Base-by-base conservation (phyloP, 2,113 vertebrate genomes). In the Aegotheles bennettii region DNA sequence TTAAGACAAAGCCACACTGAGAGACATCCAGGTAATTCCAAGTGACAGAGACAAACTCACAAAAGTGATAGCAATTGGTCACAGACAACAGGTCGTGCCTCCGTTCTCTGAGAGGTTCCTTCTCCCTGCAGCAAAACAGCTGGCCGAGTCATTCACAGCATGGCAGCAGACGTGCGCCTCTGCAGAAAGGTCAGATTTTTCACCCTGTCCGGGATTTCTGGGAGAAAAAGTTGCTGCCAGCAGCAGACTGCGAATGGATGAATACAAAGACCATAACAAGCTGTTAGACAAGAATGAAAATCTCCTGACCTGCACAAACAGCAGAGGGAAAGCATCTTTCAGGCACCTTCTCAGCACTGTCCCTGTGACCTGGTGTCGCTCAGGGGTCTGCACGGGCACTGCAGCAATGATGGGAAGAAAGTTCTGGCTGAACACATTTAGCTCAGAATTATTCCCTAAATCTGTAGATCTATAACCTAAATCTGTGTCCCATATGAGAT, bases 151-250 rank as follows among this genome's bases (percentile, higher is more conserved):
- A 61, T 67, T 70, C 36, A 20, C 23, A 63, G 42, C 21, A 36
- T 2, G 2, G n/a, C 28, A 51, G 31, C n/a, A 0, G 5, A 67
- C 53, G 25, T 0, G 1, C 24, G 9, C 36, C 20, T 56, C 42
- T 57, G 31, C 25, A 83, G 42, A 91, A 87, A 87, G 26, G 21
- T 21, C 63, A 7, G 7, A 51, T 71, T 90, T 94, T 85, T 73
- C 36, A 79, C 24, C 5, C 35, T 54, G 21, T 60, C 71, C 57
- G 63, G 24, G 21, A 42, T 48, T 64, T 84, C 74, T 84, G 26
- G 25, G 31, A 73, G 71, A 43, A 47, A 67, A 95, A 84, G 35
- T 23, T 5, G 4, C 42, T 54, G 16, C 23, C 40, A 80, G 60
- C 29, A 85, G 48, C 16, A 84, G 23, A 61, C 35, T 75, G 33